Evolutionary conservation across 2,113 vertebrate species (phyloP).

Genomic region (Gnathonemus longibarbis): DNA sequence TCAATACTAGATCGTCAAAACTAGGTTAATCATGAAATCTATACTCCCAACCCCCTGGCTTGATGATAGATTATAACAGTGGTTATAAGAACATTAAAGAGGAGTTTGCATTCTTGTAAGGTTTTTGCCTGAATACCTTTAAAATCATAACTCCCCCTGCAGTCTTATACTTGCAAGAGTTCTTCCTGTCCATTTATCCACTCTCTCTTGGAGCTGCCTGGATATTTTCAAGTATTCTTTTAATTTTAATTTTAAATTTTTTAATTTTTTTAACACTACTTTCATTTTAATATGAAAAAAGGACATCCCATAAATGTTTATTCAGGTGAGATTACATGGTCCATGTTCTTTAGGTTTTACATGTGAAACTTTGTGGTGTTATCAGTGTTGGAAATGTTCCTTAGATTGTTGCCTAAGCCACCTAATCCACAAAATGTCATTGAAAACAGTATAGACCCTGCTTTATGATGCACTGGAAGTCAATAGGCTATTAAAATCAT

Average conservation of each 20-base stretch:
- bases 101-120: neutral
- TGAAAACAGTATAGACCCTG: constrained; percentile 7
- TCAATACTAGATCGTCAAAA: too few relatives aligned
- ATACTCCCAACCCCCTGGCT: too few relatives aligned
- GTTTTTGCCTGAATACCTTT: neutral
- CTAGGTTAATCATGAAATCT: too few relatives aligned
- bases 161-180: neutral
- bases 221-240: neutral
- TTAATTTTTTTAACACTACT: neutral
- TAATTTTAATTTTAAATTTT: neutral
- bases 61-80: too few relatives aligned
- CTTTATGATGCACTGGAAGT: constrained; percentile 34
- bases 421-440: neutral
- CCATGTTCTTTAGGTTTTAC: neutral
- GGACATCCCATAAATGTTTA: neutral
- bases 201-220: neutral
- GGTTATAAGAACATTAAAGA: neutral
- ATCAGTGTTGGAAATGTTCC: neutral
- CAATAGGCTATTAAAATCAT: constrained; percentile 51
- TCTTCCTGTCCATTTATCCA: neutral
- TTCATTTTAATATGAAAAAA: neutral
- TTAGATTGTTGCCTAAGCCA: neutral
- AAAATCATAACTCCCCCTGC: neutral
- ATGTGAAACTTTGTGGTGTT: neutral
- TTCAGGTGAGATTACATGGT: neutral